These are phyloP conservation scores for Emys orbicularis DNA, from an alignment of 2,797 vertebrate genomes.

Conservation along the genomic window DNA sequence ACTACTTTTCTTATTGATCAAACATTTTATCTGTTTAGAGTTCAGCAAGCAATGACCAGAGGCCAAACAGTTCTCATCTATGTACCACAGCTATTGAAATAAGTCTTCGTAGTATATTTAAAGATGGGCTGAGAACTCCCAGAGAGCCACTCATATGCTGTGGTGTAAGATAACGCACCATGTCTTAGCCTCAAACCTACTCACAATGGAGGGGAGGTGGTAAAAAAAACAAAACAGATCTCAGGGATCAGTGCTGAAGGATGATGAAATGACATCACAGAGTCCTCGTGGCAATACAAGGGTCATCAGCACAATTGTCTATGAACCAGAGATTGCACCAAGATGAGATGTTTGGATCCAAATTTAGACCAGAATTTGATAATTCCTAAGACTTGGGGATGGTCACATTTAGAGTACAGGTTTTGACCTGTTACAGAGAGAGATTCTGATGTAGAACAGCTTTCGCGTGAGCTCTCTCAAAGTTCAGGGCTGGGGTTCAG, in stretches of 20 bases:
- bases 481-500: not conserved
- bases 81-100: not conserved
- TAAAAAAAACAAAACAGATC: accelerated
- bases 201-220: not conserved
- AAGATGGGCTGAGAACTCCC: not conserved
- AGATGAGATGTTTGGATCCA: not conserved
- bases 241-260: accelerated
- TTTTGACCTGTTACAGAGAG: not conserved
- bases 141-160: not conserved
- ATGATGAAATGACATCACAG: not conserved
- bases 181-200: not conserved
- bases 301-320: accelerated
- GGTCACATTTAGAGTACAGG: not conserved
- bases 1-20: conserved; percentile 41
- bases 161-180: not conserved
- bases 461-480: not conserved
- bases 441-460: no score
- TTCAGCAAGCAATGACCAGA: not conserved
- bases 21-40: conserved; percentile 4
- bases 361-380: not conserved
- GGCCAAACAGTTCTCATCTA: not conserved
- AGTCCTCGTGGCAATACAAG: accelerated
- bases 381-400: not conserved
- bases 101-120: not conserved
- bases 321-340: accelerated